Evolutionary conservation across 2,797 vertebrate species (phyloP).

Genomic region (Tokudaia muenninki): DNA sequence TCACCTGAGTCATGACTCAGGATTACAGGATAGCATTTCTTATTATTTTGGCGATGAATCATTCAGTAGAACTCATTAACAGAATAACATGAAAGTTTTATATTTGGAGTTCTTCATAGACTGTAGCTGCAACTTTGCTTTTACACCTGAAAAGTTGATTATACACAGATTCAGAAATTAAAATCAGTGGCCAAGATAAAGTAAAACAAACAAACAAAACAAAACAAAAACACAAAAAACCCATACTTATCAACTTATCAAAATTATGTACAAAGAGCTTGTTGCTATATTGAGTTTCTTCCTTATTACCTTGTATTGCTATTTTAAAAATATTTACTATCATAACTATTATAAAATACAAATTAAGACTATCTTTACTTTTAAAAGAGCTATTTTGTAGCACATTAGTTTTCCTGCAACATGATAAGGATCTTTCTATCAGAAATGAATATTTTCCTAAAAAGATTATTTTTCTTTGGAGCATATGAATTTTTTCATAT

Average conservation of each 20-base stretch:
- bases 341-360: slow-evolving; percentile 14
- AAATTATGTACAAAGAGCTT: not conserved
- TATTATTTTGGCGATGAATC: slow-evolving; percentile 93
- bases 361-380: no score
- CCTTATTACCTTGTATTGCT: not conserved
- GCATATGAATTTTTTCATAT: slow-evolving; percentile 86
- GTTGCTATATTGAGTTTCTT: not conserved
- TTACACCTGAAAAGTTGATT: slow-evolving; percentile 87
- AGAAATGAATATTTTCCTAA: slow-evolving; percentile 88
- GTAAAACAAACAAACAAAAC: not conserved
- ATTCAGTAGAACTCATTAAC: slow-evolving; percentile 92
- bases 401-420: slow-evolving; percentile 30
- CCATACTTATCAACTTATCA: slow-evolving; percentile 73
- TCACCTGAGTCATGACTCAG: slow-evolving; percentile 87
- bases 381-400: slow-evolving; percentile 31
- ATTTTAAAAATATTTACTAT: not conserved
- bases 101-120: slow-evolving; percentile 91
- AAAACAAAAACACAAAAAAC: slow-evolving; percentile 24
- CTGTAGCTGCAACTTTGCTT: slow-evolving; percentile 88
- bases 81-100: slow-evolving; percentile 89
- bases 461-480: slow-evolving; percentile 85
- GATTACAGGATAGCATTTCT: slow-evolving; percentile 88
- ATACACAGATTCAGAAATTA: slow-evolving; percentile 86
- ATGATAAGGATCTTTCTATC: slow-evolving; percentile 54
- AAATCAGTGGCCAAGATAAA: slow-evolving; percentile 89